Percentiles rank a stretch among this genome's conserved stretches.
Conservation (phyloP, 2,797 vertebrate species). For the Anabacerthia variegaticeps region DNA sequence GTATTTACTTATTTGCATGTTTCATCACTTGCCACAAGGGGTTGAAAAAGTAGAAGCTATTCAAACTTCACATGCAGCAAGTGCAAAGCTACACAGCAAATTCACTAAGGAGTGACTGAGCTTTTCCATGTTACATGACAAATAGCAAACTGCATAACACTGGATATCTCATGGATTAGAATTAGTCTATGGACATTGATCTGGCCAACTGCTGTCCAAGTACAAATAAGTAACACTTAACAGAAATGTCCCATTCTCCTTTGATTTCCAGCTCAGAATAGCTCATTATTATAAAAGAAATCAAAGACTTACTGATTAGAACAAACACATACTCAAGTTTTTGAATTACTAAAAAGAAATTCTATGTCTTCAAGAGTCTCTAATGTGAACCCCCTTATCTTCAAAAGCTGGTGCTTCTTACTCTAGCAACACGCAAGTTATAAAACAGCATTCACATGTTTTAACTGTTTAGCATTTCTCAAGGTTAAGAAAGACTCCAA, state of each 20-base stretch:
- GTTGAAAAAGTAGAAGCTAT: background rate
- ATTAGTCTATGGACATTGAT: background rate
- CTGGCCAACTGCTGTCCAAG: background rate
- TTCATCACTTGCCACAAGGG: background rate
- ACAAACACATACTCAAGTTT: background rate
- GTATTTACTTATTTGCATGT: background rate
- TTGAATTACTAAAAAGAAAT: background rate
- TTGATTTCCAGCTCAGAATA: background rate
- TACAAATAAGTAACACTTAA: background rate
- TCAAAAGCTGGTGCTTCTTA: background rate
- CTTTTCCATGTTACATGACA: background rate
- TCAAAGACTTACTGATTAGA: background rate
- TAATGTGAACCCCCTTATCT: background rate
- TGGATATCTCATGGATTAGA: background rate
- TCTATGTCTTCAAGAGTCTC: background rate
- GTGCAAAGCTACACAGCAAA: background rate
- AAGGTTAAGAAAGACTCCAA: background rate
- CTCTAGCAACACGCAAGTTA: background rate
- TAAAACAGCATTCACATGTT: background rate
- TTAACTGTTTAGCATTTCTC: background rate
- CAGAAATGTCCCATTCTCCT: background rate
- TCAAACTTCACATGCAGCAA: background rate
- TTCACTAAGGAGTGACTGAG: background rate
- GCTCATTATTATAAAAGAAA: background rate
- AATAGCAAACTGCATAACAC: background rate